A percentile compares a stretch with the other conserved stretches of the same genome.
These are phyloP conservation scores for Apis mellifera DNA, from an alignment of 1,140 invertebrate species.

Conservation along the genomic window DNA sequence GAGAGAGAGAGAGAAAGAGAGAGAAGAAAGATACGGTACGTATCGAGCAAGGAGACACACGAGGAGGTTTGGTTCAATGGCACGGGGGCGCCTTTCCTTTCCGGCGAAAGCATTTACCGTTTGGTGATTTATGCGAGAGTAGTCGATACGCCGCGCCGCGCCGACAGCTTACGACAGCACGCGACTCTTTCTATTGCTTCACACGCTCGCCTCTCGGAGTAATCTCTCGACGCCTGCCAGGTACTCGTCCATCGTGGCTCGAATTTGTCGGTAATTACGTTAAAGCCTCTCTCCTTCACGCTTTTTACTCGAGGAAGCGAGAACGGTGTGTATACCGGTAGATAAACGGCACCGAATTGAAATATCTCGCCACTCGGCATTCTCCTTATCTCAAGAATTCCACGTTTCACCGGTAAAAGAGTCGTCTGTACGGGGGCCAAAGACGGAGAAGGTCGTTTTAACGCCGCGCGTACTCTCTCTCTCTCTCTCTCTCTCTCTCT, in stretches of 20 bases:
- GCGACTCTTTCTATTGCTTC: slow-evolving; percentile 41
- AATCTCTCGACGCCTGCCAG: slow-evolving; percentile 54
- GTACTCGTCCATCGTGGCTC: slow-evolving; percentile 55
- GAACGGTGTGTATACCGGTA: slow-evolving; percentile 30
- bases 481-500: background rate
- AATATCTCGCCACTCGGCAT: slow-evolving; percentile 59
- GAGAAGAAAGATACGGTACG: background rate
- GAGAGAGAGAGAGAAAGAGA: background rate
- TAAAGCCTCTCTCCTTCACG: slow-evolving; percentile 54
- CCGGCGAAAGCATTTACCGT: slow-evolving; percentile 41
- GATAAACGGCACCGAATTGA: slow-evolving; percentile 64
- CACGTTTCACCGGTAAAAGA: slow-evolving; percentile 62
- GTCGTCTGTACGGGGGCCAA: slow-evolving; percentile 40
- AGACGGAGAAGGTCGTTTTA: background rate
- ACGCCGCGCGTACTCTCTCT: slow-evolving; percentile 4
- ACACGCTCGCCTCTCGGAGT: slow-evolving; percentile 38
- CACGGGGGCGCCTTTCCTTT: slow-evolving; percentile 16
- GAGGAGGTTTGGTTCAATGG: slow-evolving; percentile 28
- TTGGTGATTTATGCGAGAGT: slow-evolving; percentile 47
- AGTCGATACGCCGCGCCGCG: slow-evolving; percentile 42
- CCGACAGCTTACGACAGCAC: slow-evolving; percentile 47
- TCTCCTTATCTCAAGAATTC: slow-evolving; percentile 64
- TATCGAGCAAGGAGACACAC: background rate
- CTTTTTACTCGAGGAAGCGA: slow-evolving; percentile 48
- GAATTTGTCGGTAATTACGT: slow-evolving; percentile 67